Evolutionary conservation across 2,888 invertebrate genomes (phyloP), one percentile per base, ranked within the genome.

Genomic region (Nemotelus pantherinus): DNA sequence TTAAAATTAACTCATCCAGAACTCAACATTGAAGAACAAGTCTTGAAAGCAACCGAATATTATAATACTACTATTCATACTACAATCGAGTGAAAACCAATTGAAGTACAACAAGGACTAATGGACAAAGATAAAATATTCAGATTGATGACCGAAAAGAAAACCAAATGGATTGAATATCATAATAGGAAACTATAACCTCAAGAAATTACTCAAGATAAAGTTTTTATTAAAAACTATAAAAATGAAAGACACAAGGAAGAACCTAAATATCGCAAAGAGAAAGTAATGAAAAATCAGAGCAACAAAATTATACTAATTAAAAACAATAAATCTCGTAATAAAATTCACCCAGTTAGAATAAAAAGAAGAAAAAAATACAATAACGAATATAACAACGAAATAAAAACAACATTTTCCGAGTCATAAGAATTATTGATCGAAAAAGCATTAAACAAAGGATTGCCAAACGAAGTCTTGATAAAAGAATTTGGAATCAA

Each of bases 41-140:
- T 47, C 4, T 47, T 67, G 39, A 64, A 64, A 64, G 64, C 64
- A 41, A 64, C 64, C 25, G 64, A 64, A 64, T 64, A 64, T 64
- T 64, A 64, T n/a, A 64, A 64, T 43, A 43, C 6, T 43, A 64
- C 64, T 3, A 64, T 64, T 4, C 64, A 64, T 44, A 43, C 25
- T 53, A 10, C 10, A 1, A 64, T n/a, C 3, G 41, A 44, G 43
- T 64, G 44, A 2, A 64, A 64, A 64, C 64, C 64, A 5, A 43
- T 43, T 41, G 44, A 64, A 9, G n/a, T n/a, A 4, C 64, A 1
- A 43, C 44, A 64, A 5, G 64, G 64, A 43, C 44, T 5, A 43
- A 64, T 1, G 7, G 44, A 64, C 44, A 64, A 64, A 64, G 9
- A 39, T 39, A 43, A 64, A 64, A 43, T 64, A 9, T 7, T 5